Conservation (phyloP, 2,888 invertebrate species). For the Achlya flavicornis region DNA sequence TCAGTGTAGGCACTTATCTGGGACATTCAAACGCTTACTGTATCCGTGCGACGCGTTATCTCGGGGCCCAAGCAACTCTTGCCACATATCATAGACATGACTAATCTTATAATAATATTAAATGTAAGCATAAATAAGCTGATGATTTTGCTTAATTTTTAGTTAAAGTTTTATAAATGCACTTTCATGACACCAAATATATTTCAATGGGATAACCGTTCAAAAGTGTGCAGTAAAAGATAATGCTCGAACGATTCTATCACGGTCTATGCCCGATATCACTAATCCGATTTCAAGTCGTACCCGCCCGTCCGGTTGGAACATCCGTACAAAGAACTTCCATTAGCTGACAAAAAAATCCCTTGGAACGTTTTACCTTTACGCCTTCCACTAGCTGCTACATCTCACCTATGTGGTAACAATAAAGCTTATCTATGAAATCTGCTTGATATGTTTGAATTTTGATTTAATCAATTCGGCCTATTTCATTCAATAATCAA, state of each 20-base stretch:
- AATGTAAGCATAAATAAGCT: too few species aligned
- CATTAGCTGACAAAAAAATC: constrained; percentile 77
- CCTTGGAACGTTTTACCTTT: constrained; percentile 59
- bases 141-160: not conserved
- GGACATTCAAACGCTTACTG: constrained; percentile 35
- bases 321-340: constrained; percentile 81
- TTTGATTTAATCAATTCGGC: too few species aligned
- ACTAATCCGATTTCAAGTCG: constrained; percentile 77
- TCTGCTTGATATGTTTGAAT: not conserved
- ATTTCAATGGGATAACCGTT: constrained; percentile 28
- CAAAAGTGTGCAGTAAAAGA: constrained; percentile 53
- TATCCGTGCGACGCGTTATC: constrained; percentile 41
- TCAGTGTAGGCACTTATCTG: constrained; percentile 34
- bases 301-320: constrained; percentile 66
- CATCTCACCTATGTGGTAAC: constrained; percentile 43
- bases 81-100: constrained; percentile 19
- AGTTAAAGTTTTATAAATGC: not conserved
- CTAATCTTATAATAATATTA: constrained; percentile 8
- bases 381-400: constrained; percentile 45
- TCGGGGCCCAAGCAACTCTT: constrained; percentile 41
- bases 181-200: constrained; percentile 18
- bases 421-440: constrained; percentile 38
- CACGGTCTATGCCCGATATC: constrained; percentile 72
- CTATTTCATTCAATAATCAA: not conserved
- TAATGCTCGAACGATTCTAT: constrained; percentile 65